Evolutionary conservation across 1,140 invertebrate genomes (phyloP).

Genomic region (Formica exsecta): DNA sequence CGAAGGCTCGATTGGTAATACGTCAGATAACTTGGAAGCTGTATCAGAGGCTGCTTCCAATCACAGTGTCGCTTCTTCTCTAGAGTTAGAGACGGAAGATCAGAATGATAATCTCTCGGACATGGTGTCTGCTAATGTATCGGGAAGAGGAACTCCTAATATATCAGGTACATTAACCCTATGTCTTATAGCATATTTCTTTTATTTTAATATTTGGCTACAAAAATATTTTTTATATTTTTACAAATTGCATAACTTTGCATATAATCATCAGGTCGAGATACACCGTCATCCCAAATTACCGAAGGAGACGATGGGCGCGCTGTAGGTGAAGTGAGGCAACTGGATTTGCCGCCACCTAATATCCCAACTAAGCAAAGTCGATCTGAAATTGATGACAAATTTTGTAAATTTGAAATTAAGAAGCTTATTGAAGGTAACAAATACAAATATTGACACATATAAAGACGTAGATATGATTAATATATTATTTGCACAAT

Average conservation of each 20-base stretch:
- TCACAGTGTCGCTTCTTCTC: slow-evolving; percentile 96
- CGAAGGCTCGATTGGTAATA: slow-evolving; percentile 92
- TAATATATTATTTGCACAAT: background rate
- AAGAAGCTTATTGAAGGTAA: slow-evolving; percentile 93
- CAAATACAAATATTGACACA: background rate
- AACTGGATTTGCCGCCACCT: slow-evolving; percentile 87
- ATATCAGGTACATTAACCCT: slow-evolving; percentile 92
- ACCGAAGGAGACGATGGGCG: slow-evolving; percentile 92
- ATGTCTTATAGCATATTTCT: background rate
- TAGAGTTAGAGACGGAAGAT: slow-evolving; percentile 94
- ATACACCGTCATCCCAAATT: slow-evolving; percentile 97
- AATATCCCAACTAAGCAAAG: slow-evolving; percentile 92
- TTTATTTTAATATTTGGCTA: slow-evolving; percentile 11
- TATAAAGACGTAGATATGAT: background rate
- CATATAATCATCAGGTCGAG: slow-evolving; percentile 89
- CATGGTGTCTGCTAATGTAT: slow-evolving; percentile 97
- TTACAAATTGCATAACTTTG: slow-evolving; percentile 83
- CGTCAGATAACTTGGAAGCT: slow-evolving; percentile 97
- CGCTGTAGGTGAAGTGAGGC: slow-evolving; percentile 84
- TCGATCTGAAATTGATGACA: slow-evolving; percentile 97
- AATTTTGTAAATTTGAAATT: slow-evolving; percentile 99
- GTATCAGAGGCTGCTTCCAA: slow-evolving; percentile 98
- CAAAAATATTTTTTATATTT: slow-evolving; percentile 20
- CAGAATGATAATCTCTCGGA: slow-evolving; percentile 98
- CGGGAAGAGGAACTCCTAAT: slow-evolving; percentile 95